Base-by-base conservation (phyloP, 2,113 vertebrate genomes). In the Elaphurus davidianus region DNA sequence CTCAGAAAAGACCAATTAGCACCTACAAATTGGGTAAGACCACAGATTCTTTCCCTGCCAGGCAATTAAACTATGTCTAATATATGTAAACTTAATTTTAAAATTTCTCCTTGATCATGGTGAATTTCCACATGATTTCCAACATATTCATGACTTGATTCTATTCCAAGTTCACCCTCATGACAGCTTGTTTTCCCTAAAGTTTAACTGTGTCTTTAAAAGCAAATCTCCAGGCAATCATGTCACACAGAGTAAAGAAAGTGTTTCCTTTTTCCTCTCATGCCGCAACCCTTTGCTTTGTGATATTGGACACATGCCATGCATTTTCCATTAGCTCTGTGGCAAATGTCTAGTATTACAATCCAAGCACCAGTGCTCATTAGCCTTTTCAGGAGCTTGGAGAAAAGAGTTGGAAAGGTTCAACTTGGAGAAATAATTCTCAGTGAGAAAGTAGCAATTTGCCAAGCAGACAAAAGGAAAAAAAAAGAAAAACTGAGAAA, bases 301-400 rank as follows among this genome's bases (percentile, higher is more conserved):
- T 89, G 67, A 92, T 90, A 71, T 30, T 64, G 78, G 93, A 97
- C 88, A 91, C 71, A 86, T 91, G 97, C 93, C 96, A 97, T 96
- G 88, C 85, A 97, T 97, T 98, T 97, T 97, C n/a, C 91, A 94
- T 96, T 94, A 97, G 82, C 82, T 96, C 67, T 78, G 96, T 97
- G 83, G 96, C 86, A 98, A 98, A 94, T 79, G 94, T 89, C 97
- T 95, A 95, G 67, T 79, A 86, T 84, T 95, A 96, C 96, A 98
- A 96, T 96, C 83, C 62, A 94, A 96, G 97, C 36, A 87, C 78
- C 62, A 60, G 91, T 36, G 83, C 94, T 98, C 97, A 96, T 98
- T 97, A 98, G 97, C 55, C 78, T 94, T 97, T 94, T 96, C 52
- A 93, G 82, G 55, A 96, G 83, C 89, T 92, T 95, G 45, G 91